Evolutionary conservation across 2,888 invertebrate species (phyloP).

Genomic region (Suillia variegata): DNA sequence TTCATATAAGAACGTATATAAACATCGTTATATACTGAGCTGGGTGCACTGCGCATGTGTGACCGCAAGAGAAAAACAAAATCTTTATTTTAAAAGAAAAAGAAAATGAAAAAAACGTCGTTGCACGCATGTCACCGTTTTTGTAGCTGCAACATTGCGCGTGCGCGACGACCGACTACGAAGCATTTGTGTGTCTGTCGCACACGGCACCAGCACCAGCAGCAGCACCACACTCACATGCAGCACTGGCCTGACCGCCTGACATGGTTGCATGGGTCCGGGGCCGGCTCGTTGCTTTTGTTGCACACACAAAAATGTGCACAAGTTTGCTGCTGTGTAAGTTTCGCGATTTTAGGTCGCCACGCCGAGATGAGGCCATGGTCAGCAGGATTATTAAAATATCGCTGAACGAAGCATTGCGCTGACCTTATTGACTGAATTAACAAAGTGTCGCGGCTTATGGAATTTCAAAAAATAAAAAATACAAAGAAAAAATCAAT

Average conservation of each 20-base stretch:
- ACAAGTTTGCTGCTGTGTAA: no score
- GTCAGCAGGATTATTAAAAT: slow-evolving; percentile 9
- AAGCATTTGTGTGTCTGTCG: neutral
- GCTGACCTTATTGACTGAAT: neutral
- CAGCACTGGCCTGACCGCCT: no score
- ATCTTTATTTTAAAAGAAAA: slow-evolving; percentile 1
- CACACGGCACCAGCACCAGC: no score
- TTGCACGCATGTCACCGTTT: slow-evolving; percentile 18
- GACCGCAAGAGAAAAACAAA: slow-evolving; percentile 4
- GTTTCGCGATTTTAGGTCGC: no score
- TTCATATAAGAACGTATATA: no score
- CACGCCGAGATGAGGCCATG: slow-evolving; percentile 15
- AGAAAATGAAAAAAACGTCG: neutral
- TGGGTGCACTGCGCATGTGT: no score
- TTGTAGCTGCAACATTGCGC: neutral
- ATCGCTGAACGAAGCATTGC: neutral
- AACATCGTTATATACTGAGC: no score
- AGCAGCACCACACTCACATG: no score
- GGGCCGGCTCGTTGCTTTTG: neutral
- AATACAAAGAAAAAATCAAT: no score
- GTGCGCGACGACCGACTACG: neutral
- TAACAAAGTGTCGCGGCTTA: slow-evolving; percentile 2
- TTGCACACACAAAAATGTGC: neutral
- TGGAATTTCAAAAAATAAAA: no score
- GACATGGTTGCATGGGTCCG: no score